Base-by-base conservation (phyloP, 2,797 vertebrate genomes). In the Sebastolobus alascanus region DNA sequence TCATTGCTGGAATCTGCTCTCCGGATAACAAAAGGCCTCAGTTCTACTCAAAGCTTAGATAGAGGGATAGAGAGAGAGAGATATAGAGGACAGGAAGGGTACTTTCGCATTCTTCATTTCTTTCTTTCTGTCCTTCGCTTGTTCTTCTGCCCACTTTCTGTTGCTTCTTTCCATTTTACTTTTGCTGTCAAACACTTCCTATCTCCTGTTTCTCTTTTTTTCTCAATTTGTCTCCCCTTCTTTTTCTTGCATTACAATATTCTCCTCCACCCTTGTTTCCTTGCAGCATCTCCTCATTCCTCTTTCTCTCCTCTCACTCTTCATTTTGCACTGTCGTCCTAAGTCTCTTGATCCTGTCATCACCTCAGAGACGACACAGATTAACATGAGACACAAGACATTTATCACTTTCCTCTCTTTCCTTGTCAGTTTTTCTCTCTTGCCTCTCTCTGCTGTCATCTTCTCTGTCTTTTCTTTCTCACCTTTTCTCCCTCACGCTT, bases 11-110 rank as follows among this genome's bases (percentile, higher is more conserved):
- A 64, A 77, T 87, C 74, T 83, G 71, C 60, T 65, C 27, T 70
- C 33, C 6, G 52, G 63, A 86, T n/a, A 67, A 91, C 88, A 93
- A 90, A 73, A 72, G 77, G 61, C 73, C 76, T 91, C 85, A 87
- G 88, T 91, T 94, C 82, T 75, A 11, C 58, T 84, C 52, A 40
- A 37, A 73, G 72, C 65, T 67, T 8, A 52, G 70, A 82, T 18
- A 40, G 63, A 82, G 33, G 8, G 72, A 79, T 16, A 13, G 59
- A 54, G 33, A 52, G 18, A 54, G 50, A 58, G 22, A 74, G 55
- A 71, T 52, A 78, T 6, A 33, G 66, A 75, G 50, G 46, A 31
- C 3, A 33, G 46, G 56, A 75, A 46, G 31, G 46, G 14, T 20
- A 18, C 55, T 67, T 40, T 54, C 2, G 4, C 35, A 67, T 35